A percentile compares a stretch with the other conserved stretches of the same genome.
Conservation (phyloP, 2,113 vertebrate species). For the Montifringilla adamsi region DNA sequence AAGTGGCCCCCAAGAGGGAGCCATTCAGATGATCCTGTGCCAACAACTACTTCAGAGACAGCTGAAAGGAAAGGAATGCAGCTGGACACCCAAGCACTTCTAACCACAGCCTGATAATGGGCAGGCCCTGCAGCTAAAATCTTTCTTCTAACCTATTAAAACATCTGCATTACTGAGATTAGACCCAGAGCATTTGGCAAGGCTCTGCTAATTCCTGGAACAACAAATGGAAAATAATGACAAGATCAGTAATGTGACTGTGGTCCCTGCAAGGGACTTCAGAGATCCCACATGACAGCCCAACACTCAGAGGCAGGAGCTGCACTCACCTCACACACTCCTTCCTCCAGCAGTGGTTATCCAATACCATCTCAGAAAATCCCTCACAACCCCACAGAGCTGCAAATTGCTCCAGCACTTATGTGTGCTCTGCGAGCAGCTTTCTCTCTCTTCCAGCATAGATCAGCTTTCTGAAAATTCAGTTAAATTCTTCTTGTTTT, state of each 20-base stretch:
- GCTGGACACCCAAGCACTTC: background rate
- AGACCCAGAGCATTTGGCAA: background rate
- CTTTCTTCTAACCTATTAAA: background rate
- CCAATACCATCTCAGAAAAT: background rate
- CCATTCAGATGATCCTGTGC: background rate
- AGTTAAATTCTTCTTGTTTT: background rate
- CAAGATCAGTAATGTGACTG: background rate
- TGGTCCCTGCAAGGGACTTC: background rate
- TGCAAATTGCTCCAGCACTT: background rate
- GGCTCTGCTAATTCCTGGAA: background rate
- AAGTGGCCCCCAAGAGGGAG: background rate
- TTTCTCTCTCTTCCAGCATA: background rate
- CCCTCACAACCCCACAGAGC: background rate
- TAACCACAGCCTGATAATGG: background rate
- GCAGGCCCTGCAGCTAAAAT: background rate
- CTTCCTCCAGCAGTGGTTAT: background rate
- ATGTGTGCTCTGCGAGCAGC: background rate
- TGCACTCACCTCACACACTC: fast-evolving
- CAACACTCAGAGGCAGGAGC: background rate
- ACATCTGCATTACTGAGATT: background rate
- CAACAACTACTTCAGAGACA: background rate
- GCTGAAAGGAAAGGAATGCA: background rate
- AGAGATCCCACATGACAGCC: background rate
- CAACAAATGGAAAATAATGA: background rate
- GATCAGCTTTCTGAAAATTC: background rate